These are phyloP conservation scores for Acomys russatus DNA, from an alignment of 2,797 vertebrate genomes.

Conservation along the genomic window DNA sequence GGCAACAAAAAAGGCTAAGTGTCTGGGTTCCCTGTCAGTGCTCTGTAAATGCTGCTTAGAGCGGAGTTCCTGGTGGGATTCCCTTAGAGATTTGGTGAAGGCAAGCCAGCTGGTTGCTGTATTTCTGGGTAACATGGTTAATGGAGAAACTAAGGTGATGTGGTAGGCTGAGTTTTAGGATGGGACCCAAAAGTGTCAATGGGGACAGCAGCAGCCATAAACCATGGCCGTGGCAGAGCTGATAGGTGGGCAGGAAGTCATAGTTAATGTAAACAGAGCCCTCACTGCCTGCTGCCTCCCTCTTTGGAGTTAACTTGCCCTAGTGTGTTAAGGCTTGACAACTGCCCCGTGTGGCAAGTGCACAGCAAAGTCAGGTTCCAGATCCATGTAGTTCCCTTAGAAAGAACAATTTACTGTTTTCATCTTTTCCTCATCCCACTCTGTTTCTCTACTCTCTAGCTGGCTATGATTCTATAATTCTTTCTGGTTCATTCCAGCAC, in stretches of 20 bases:
- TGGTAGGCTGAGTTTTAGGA: neutral
- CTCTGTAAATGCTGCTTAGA: neutral
- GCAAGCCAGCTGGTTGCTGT: neutral
- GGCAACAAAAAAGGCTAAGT: neutral
- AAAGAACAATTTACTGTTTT: neutral
- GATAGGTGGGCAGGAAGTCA: neutral
- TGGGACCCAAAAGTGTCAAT: neutral
- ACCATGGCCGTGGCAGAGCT: neutral
- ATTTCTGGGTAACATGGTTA: neutral
- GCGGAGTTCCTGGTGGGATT: neutral
- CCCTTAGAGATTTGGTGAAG: neutral
- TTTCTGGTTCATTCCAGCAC: constrained; percentile 96
- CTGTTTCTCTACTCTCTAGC: constrained; percentile 61
- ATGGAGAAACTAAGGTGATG: neutral
- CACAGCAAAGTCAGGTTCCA: neutral
- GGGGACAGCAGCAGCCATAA: neutral
- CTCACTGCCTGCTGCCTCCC: accelerated
- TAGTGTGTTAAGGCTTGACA: neutral
- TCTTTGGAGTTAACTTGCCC: neutral
- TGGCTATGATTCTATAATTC: constrained; percentile 88
- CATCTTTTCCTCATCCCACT: constrained; percentile 57
- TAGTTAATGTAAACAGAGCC: neutral
- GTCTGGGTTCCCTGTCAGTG: neutral
- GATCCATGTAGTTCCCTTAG: neutral
- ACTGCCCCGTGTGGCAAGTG: neutral